phyloP scores from a whole-genome alignment of 2,797 vertebrate genomes.

The Enteromius thamalakanensis region DNA sequence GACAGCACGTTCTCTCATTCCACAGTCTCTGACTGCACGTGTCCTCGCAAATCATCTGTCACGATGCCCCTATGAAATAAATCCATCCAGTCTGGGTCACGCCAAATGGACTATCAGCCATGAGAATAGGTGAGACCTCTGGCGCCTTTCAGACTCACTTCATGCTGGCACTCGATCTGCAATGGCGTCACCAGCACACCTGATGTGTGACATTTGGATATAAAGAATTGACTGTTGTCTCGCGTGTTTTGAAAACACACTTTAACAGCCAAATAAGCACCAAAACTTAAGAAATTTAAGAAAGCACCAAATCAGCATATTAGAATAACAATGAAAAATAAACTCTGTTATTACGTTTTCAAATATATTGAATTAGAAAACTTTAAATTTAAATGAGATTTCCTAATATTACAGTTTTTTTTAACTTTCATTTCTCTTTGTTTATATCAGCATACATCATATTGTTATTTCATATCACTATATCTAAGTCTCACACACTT shows the following conservation, averaged over 20 bases:
- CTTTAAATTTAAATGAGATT: not conserved
- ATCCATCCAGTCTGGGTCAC: conserved; percentile 32
- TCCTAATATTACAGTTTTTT: not conserved
- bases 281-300: not conserved
- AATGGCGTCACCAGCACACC: not conserved
- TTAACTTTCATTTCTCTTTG: too few relatives aligned
- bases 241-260: not conserved
- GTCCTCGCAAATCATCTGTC: conserved; percentile 44
- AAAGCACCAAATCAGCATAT: not conserved
- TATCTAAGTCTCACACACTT: too few relatives aligned
- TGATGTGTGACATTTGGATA: conserved; percentile 6
- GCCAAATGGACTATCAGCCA: conserved; percentile 50
- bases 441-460: too few relatives aligned
- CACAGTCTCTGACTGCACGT: conserved; percentile 47
- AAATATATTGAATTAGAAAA: not conserved
- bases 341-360: not conserved
- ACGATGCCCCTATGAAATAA: conserved; percentile 52
- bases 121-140: conserved; percentile 48
- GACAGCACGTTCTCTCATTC: conserved; percentile 36
- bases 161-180: conserved; percentile 21
- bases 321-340: not conserved
- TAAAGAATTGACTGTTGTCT: not conserved
- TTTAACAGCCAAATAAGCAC: not conserved
- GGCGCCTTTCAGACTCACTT: conserved; percentile 47
- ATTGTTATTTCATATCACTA: too few relatives aligned